Evolutionary conservation across 92 coral and sea anemone species (phyloP), one percentile per base, ranked within the genome.

Genomic region (Blastomussa wellsi): DNA sequence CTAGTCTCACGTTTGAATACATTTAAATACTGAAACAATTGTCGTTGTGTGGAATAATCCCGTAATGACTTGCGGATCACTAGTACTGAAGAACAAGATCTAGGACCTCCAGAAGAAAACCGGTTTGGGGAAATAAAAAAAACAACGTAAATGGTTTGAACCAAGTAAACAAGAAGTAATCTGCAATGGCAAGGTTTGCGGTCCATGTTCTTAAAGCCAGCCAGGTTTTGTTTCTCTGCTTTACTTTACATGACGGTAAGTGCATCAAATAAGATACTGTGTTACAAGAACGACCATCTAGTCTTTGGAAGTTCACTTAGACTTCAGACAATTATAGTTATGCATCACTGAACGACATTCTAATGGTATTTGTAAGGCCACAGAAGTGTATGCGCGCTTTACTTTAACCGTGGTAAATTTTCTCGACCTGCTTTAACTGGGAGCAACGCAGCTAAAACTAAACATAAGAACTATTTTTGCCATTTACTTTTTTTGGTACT

Each of bases 191-290:
- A 12, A 29, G 33, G 33, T 57, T 82, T 8, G 41, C 35, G 38
- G 7, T 29, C 36, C 7, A 13, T 28, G 15, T 24, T 17, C 39
- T 72, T 55, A 69, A 67, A 67, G 33, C 47, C 29, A 26, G 53
- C 8, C 10, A 49, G n/a, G n/a, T 48, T 16, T 14, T 53, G 0
- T 16, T 71, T 26, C 32, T 82, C 37, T 82, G 79, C 26, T 57
- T 62, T 60, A 22, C 36, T 17, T 53, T 82, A n/a, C n/a, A 5
- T 14, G 79, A 28, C 72, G 86, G 86, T 82, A 72, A 29, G 79
- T 72, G 65, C 38, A 48, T 24, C 7, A 35, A 26, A 62, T 19
- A 29, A 5, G 7, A 16, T 22, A 22, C 24, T 57, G 65, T 57
- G 10, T 24, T 57, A 57, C 12, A 57, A 57, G 7, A 57, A 24